Conservation (phyloP, 2,113 vertebrate genomes). For the Ptilonorhynchus violaceus region DNA sequence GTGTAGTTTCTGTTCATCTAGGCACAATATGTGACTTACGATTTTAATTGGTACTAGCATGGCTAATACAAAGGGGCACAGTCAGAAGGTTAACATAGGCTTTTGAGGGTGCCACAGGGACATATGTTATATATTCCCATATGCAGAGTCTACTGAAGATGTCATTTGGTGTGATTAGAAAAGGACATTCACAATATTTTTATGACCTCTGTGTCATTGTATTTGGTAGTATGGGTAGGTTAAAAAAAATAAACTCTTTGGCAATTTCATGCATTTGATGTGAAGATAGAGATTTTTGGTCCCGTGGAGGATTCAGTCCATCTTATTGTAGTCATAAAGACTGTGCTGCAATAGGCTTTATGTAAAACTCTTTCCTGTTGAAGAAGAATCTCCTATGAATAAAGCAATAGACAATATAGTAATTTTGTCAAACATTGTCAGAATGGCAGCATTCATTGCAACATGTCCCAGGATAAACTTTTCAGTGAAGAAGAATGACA, state of each 20-base stretch:
- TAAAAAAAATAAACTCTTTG: background rate
- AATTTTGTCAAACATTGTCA: background rate
- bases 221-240: background rate
- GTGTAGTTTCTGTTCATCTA: background rate
- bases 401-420: background rate
- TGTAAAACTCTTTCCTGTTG: background rate
- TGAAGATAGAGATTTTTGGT: background rate
- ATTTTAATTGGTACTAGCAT: background rate
- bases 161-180: background rate
- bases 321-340: background rate
- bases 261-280: background rate
- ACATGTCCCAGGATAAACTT: background rate
- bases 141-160: background rate
- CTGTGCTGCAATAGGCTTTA: background rate
- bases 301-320: fast-evolving
- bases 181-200: background rate
- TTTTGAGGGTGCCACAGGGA: background rate
- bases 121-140: background rate
- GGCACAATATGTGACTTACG: background rate
- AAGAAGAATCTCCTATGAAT: background rate
- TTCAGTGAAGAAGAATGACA: background rate
- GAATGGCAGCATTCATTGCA: background rate
- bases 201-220: background rate
- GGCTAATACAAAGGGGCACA: background rate
- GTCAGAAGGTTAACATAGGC: background rate